Percentiles rank a stretch among this genome's conserved stretches.
phyloP scores from a whole-genome alignment of 2,113 vertebrate species.

The Prunella fulvescens region DNA sequence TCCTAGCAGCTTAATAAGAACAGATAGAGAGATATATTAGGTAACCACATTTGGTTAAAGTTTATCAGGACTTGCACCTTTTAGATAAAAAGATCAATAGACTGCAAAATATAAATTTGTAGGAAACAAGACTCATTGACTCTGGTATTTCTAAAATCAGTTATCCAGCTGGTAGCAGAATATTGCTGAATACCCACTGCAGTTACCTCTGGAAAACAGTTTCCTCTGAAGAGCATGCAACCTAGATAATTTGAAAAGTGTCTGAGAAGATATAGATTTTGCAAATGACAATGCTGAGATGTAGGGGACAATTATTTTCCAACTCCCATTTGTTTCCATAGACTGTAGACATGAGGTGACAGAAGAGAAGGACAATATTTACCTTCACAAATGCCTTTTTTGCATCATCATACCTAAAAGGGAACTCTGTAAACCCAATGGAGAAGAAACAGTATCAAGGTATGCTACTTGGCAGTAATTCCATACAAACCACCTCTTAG shows the following conservation, averaged over 20 bases:
- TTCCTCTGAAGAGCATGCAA: background rate
- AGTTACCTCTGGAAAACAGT: background rate
- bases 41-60: background rate
- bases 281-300: background rate
- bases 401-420: background rate
- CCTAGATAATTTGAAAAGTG: background rate
- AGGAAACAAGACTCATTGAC: background rate
- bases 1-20: background rate
- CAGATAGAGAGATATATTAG: background rate
- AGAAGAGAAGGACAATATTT: background rate
- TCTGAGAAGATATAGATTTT: background rate
- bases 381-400: background rate
- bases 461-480: background rate
- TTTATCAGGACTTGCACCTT: background rate
- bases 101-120: background rate
- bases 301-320: background rate
- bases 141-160: background rate
- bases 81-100: background rate
- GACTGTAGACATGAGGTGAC: background rate
- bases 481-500: background rate
- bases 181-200: background rate
- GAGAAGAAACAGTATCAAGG: background rate
- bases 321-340: background rate
- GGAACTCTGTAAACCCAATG: fast-evolving
- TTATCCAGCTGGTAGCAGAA: background rate